Percentiles rank a stretch among this genome's conserved stretches.
Evolutionary conservation across 2,113 vertebrate species (phyloP).

Genomic region (Antechinus flavipes): DNA sequence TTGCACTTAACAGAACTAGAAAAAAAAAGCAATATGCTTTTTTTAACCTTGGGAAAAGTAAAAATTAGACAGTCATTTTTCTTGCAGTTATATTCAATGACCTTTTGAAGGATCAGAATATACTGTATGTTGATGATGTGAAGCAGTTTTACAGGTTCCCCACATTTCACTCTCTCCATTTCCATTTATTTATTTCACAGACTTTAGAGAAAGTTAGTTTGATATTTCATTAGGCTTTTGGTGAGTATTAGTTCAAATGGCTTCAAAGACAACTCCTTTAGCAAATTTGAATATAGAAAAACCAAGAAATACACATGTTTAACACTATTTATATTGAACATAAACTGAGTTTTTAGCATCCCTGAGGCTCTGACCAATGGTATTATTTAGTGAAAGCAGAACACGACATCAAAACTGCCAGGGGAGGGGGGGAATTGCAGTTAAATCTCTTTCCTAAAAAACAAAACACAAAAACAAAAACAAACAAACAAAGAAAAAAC

Average conservation of each 20-base stretch:
- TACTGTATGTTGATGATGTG: background rate
- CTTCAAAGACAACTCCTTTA: background rate
- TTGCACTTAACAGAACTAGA: background rate
- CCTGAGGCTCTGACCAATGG: background rate
- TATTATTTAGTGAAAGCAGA: background rate
- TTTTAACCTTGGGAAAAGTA: background rate
- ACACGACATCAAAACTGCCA: background rate
- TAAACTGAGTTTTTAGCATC: background rate
- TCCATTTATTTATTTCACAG: background rate
- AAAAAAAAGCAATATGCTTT: background rate
- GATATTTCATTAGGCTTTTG: constrained; percentile 23
- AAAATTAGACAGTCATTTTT: background rate
- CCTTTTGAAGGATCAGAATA: background rate
- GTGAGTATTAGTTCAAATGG: background rate
- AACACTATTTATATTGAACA: constrained; percentile 20
- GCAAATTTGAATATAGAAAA: constrained; percentile 31
- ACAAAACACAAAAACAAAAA: background rate
- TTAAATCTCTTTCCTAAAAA: background rate
- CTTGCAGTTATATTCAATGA: background rate
- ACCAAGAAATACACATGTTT: background rate
- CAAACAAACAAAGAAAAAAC: background rate
- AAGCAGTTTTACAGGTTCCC: background rate
- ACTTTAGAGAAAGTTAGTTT: background rate
- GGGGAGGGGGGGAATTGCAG: background rate
- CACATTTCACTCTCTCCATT: background rate